Evolutionary conservation across 2,888 invertebrate genomes (phyloP), one percentile per base, ranked within the genome.

Genomic region (Plutella xylostella): DNA sequence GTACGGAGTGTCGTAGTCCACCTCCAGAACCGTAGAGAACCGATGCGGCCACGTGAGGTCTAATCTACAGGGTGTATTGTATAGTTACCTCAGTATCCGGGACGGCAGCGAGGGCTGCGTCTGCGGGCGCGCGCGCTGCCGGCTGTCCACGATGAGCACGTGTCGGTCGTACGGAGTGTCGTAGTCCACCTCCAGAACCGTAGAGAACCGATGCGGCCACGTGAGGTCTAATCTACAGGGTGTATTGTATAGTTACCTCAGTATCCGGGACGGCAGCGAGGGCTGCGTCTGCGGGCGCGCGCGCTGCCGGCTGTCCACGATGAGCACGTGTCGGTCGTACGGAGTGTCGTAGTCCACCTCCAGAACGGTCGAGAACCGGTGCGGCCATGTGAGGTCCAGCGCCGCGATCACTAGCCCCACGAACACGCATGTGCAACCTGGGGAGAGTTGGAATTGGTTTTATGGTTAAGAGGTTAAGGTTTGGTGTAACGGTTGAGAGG

Each of bases 331-430:
- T 38, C 96, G 85, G 72, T 96, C 96, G 65, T 95, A 96, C 0
- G 96, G 96, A 14, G 96, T 96, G 68, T 96, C 96, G 68, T 94
- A 96, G 76, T 97, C 96, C 37, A 96, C 92, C 72, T 94, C 94
- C 46, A 95, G 78, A 53, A 96, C 93, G 0, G 96, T 96, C 35
- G 95, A 94, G 79, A 97, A 96, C 57, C 91, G 90, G 72, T 96
- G 94, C 4, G 96, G 96, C 85, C 92, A 94, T 53, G 95, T 87
- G 62, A 95, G 85, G 72, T 80, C 80, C 52, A 97, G 86, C 11
- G 92, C 87, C 7, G 93, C 91, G 53, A 97, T 93, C 43, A 93
- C 77, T 15, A 92, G 77, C 9, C 97, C 97, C 15, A 90, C 88
- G 39, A 93, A 73, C 28, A 94, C 70, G 68, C 95, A 94, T 35